These are phyloP conservation scores for Molorchus minor DNA, from an alignment of 2,888 invertebrate genomes.

Conservation along the genomic window DNA sequence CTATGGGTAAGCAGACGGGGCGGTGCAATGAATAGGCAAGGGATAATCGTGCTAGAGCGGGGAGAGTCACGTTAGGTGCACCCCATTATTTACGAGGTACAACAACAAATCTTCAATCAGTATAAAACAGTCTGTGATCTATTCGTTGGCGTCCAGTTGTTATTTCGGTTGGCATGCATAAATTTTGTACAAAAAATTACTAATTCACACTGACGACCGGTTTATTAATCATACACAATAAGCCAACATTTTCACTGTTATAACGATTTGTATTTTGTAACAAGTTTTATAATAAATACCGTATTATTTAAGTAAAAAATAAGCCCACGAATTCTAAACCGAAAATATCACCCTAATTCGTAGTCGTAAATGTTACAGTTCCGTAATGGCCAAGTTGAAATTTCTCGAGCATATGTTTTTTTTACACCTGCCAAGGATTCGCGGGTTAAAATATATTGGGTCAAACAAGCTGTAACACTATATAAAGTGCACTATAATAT, in stretches of 20 bases:
- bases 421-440: no score
- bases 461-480: no score
- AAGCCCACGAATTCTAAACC: neutral
- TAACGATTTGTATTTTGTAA: constrained; percentile 10
- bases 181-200: constrained; percentile 24
- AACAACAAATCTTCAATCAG: constrained; percentile 49
- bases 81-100: constrained; percentile 46
- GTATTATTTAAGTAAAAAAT: constrained; percentile 3
- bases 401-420: no score
- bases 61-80: constrained; percentile 31
- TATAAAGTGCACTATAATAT: no score
- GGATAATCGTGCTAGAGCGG: constrained; percentile 5
- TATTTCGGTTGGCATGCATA: constrained; percentile 17
- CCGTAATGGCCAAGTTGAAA: no score
- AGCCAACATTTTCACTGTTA: constrained; percentile 17
- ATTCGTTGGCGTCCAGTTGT: constrained; percentile 35
- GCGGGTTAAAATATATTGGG: no score
- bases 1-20: neutral
- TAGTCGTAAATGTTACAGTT: constrained; percentile 4
- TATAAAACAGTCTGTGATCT: constrained; percentile 45
- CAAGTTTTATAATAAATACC: constrained; percentile 12
- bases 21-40: neutral
- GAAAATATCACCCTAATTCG: constrained; percentile 8
- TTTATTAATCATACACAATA: constrained; percentile 27
- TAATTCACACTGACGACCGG: constrained; percentile 23